Base-by-base conservation (phyloP, 2,113 vertebrate genomes). In the Calypte anna region DNA sequence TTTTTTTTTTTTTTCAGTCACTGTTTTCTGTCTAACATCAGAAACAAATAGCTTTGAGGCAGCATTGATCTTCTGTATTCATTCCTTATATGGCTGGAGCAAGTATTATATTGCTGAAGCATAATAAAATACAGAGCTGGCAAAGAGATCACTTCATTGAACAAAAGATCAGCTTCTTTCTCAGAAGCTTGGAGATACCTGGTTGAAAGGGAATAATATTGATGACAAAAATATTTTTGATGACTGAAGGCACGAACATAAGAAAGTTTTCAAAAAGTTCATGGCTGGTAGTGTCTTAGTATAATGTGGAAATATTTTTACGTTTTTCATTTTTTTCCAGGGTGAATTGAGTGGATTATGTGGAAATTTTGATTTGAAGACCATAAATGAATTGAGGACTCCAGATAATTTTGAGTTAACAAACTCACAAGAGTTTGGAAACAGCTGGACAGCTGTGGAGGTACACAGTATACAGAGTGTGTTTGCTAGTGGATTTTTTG, bases 291-390 rank as follows among this genome's bases (percentile, higher is more conserved):
- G 7, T 46, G 21, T 74, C 91, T 54, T 16, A 48, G 18, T 74
- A 2, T 38, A 27, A 5, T 20, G 13, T 50, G 33, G 54, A 81
- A 57, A 51, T 11, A 62, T 78, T 19, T 50, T 5, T 46, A 1
- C n/a, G 6, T 55, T 73, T 28, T 10, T 25, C 3, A n/a, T 2
- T 14, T 10, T 69, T 30, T 69, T 91, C 75, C 96, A 99, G 99
- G 98, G 98, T 51, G 96, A 98, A 89, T 94, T 99, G 55, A 94
- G 97, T 4, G 99, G 99, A 23, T 97, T 99, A 46, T 99, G 99
- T 96, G 99, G 99, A 44, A 99, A 99, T 97, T 99, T 99, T 93
- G 99, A 99, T 95, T 95, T 98, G 93, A 99, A 99, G 97, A 99
- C 99, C 10, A 94, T 98, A 86, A 99, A 99, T 82, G 99, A 99